Evolutionary conservation across 2,113 vertebrate genomes (phyloP), one percentile per base, ranked within the genome.

Genomic region (Neomonachus schauinslandi): DNA sequence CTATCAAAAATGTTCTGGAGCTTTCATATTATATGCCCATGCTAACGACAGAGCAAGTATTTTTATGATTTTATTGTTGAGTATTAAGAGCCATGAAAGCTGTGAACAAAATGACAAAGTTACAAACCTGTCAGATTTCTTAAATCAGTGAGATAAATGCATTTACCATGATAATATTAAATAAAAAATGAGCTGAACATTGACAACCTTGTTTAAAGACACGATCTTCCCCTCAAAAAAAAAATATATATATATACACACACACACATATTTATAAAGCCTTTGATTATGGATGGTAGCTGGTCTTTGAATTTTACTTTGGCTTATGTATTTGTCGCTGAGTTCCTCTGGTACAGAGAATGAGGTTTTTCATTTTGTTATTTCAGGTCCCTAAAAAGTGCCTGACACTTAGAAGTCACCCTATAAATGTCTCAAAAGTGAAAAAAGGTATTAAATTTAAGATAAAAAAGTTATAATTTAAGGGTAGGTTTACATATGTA

Each of bases 381-480:
- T 77, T 67, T 83, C 8, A 85, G 28, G 28, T 90, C 31, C 16
- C 57, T 53, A 46, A 71, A 94, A 61, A 49, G 36, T 55, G 7
- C 19, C 9, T 84, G 19, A 69, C 33, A 89, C 9, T 19, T 71
- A 61, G 59, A 19, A 61, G 16, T 72, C 7, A 71, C 18, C 19
- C 42, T 59, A 36, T n/a, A 67, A 55, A 80, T 19, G 59, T 65
- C 46, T 80, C 5, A 80, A 69, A 26, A 86, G 36, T 85, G 24
- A 36, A 33, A 53, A 21, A 36, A 36, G 39, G n/a, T 77, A 77
- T 79, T 93, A 90, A 5, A 79, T 53, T 53, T 63, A 67, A 36
- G 15, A 53, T n/a, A 53, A 63, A 59, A n/a, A 57, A 94, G 63
- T 61, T 89, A 89, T 77, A 96, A 33, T 76, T 77, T 93, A 51